These are phyloP conservation scores for Lepidocyrtinus sp. DNA, from an alignment of 2,888 invertebrate genomes.

Conservation along the genomic window DNA sequence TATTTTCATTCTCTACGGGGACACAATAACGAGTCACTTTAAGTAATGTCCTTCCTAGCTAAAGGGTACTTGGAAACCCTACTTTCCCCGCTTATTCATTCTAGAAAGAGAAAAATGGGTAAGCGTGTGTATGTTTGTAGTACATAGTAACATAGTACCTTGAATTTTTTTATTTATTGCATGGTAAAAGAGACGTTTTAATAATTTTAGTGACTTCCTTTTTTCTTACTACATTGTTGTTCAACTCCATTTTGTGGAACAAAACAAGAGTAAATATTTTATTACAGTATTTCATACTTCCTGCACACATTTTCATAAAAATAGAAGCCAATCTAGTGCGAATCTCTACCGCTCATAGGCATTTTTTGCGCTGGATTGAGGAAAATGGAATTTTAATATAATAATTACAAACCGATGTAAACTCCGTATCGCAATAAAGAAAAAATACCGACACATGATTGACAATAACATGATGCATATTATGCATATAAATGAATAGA, in stretches of 20 bases:
- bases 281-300: constrained; percentile 12
- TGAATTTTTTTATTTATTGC: too few relatives aligned
- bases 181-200: not conserved
- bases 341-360: not conserved
- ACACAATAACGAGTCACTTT: too few relatives aligned
- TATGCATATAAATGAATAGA: constrained; percentile 18
- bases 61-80: too few relatives aligned
- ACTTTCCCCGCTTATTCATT: too few relatives aligned
- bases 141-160: too few relatives aligned
- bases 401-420: constrained; percentile 16
- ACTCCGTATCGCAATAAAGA: constrained; percentile 8
- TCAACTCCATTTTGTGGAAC: not conserved
- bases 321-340: not conserved
- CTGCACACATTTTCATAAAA: not conserved
- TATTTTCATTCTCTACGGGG: too few relatives aligned
- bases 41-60: too few relatives aligned
- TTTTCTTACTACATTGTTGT: not conserved
- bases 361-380: not conserved
- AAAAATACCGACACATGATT: constrained; percentile 15
- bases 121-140: too few relatives aligned
- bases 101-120: too few relatives aligned
- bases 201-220: constrained; percentile 6
- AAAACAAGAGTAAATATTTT: constrained; percentile 4
- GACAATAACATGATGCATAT: constrained; percentile 20
- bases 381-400: constrained; percentile 21